phyloP scores from a whole-genome alignment of 1,140 invertebrate species.

The Cydia fagiglandana region DNA sequence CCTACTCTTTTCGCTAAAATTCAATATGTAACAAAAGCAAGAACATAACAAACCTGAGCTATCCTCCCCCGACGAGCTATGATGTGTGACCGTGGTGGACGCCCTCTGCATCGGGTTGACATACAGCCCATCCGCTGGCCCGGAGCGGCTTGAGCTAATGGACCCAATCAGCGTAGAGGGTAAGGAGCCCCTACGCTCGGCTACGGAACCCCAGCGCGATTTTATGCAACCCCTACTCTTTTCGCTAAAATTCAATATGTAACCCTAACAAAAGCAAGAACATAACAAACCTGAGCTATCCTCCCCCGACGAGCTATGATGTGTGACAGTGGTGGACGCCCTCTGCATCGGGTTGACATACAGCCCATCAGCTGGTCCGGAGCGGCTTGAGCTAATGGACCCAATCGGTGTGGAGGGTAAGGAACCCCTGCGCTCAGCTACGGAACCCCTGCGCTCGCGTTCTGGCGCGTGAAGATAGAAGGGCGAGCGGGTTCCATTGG shows the following conservation, averaged over 20 bases:
- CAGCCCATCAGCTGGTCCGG: conserved; percentile 86
- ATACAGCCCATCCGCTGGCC: conserved; percentile 88
- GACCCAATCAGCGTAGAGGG: conserved; percentile 56
- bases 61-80: conserved; percentile 72
- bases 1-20: too few relatives aligned
- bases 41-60: conserved; percentile 60
- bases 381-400: conserved; percentile 72
- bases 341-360: conserved; percentile 90
- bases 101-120: conserved; percentile 87
- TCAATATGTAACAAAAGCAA: too few relatives aligned
- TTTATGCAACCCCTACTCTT: too few relatives aligned
- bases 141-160: conserved; percentile 75
- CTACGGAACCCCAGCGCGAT: too few relatives aligned
- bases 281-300: conserved; percentile 67
- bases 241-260: too few relatives aligned
- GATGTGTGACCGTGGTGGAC: conserved; percentile 52
- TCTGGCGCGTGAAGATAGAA: conserved; percentile 87
- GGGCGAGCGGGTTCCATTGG: conserved; percentile 77
- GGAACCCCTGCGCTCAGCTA: conserved; percentile 56
- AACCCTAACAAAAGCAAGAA: too few relatives aligned
- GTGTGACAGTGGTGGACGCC: conserved; percentile 51
- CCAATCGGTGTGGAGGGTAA: conserved; percentile 56
- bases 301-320: conserved; percentile 70
- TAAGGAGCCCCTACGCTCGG: too few relatives aligned
- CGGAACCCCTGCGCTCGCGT: conserved; percentile 49